phyloP scores from a whole-genome alignment of 2,888 invertebrate genomes.

The Polia nebulosa region DNA sequence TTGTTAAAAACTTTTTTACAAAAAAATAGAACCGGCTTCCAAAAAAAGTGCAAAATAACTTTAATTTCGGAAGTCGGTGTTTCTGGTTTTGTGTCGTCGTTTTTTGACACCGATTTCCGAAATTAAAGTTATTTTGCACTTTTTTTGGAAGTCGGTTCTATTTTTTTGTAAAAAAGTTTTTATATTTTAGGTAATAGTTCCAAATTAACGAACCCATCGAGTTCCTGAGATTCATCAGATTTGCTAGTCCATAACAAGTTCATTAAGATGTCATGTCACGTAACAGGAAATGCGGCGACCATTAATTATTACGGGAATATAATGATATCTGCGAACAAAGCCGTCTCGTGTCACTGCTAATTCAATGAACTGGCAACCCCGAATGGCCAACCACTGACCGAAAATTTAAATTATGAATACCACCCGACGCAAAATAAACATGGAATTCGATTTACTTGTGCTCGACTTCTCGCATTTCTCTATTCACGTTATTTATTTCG shows the following conservation, averaged over 20 bases:
- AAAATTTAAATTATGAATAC: constrained; percentile 27
- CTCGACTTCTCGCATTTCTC: background rate
- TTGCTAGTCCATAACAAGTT: constrained; percentile 26
- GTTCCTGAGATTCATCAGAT: constrained; percentile 1
- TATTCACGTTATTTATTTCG: background rate
- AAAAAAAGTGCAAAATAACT: no score
- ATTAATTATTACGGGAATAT: constrained; percentile 31
- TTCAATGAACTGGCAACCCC: constrained; percentile 63
- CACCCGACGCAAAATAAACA: constrained; percentile 7
- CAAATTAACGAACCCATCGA: background rate
- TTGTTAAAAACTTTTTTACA: background rate
- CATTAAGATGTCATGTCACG: constrained; percentile 27
- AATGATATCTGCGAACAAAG: constrained; percentile 45
- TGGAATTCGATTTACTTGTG: background rate
- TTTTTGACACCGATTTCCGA: no score
- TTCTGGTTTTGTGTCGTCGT: no score
- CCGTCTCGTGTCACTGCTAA: constrained; percentile 48
- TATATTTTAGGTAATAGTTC: no score
- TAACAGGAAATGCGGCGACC: background rate
- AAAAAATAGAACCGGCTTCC: no score
- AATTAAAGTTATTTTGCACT: no score
- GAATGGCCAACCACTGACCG: constrained; percentile 18
- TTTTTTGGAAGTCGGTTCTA: no score
- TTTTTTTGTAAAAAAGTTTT: no score
- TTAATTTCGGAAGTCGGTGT: no score